These are phyloP conservation scores for Aphidius ervi DNA, from an alignment of 1,140 invertebrate genomes.

Conservation along the genomic window DNA sequence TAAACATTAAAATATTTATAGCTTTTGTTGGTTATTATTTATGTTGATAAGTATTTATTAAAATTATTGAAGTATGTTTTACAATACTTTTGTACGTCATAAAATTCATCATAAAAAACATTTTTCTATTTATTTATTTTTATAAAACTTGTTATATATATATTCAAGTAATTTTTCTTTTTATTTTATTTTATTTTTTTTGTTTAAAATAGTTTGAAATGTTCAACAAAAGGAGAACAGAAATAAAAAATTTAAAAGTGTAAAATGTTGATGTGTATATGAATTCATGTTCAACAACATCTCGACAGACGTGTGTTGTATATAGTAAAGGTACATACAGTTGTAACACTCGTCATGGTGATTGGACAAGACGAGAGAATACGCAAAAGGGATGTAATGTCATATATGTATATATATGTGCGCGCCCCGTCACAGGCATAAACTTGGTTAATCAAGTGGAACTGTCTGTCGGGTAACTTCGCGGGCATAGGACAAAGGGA, in stretches of 20 bases:
- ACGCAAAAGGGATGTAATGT: background rate
- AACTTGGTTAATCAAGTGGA: constrained; percentile 50
- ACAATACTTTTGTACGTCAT: too few species aligned
- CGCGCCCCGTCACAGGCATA: constrained; percentile 41
- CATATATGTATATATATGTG: constrained; percentile 21
- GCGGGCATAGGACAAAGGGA: constrained; percentile 24
- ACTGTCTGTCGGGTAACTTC: constrained; percentile 37
- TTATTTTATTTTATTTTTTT: too few species aligned
- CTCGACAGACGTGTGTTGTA: background rate
- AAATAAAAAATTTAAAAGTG: background rate
- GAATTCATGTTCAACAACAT: too few species aligned
- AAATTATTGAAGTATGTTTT: too few species aligned
- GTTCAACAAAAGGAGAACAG: background rate
- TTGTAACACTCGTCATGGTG: constrained; percentile 4
- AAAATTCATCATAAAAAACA: too few species aligned
- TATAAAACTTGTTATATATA: too few species aligned
- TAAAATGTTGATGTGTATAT: background rate
- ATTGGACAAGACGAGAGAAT: background rate
- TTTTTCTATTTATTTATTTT: too few species aligned
- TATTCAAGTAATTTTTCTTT: too few species aligned
- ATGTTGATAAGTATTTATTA: too few species aligned
- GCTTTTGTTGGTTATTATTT: too few species aligned
- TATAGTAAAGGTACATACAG: background rate
- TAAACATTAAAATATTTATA: too few species aligned
- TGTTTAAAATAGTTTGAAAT: too few species aligned